phyloP scores from a whole-genome alignment of 2,797 vertebrate genomes.

The Channa striata region DNA sequence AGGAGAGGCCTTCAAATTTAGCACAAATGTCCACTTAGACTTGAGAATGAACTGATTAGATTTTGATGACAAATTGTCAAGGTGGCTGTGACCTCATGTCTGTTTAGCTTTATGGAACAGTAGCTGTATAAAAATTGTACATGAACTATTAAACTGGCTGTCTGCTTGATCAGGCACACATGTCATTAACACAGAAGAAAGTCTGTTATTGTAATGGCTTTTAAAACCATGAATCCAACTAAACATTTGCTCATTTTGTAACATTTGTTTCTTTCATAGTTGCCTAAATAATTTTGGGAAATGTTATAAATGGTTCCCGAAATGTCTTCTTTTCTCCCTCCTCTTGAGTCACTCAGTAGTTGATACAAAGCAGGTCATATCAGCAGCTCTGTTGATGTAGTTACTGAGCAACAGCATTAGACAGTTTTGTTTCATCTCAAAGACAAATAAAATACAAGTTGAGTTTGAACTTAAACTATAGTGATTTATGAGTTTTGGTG shows the following conservation, averaged over 20 bases:
- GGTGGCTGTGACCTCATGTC: too few relatives aligned
- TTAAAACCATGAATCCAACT: slow-evolving; percentile 20
- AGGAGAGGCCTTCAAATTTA: too few relatives aligned
- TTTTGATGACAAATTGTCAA: not conserved
- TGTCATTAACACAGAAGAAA: slow-evolving; percentile 6
- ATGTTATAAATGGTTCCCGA: slow-evolving; percentile 30
- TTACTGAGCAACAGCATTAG: slow-evolving; percentile 56
- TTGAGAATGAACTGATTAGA: not conserved
- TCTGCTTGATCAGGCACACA: slow-evolving; percentile 10
- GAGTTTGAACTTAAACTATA: slow-evolving; percentile 26
- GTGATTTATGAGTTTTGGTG: not conserved
- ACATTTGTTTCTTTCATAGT: slow-evolving; percentile 13
- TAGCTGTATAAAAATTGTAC: not conserved
- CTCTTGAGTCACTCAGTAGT: slow-evolving; percentile 25
- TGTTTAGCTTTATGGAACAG: not conserved
- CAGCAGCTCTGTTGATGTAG: slow-evolving; percentile 61
- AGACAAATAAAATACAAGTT: slow-evolving; percentile 23
- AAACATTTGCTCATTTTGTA: slow-evolving; percentile 28
- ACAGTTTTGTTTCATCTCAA: slow-evolving; percentile 19
- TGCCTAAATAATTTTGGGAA: slow-evolving; percentile 42
- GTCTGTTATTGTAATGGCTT: not conserved
- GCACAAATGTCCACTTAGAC: not conserved
- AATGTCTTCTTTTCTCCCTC: slow-evolving; percentile 30
- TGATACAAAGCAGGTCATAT: slow-evolving; percentile 62
- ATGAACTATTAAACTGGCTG: slow-evolving; percentile 15